Percentiles rank a stretch among this genome's conserved stretches.
phyloP scores from a whole-genome alignment of 2,888 invertebrate genomes.

The Allophyes oxyacanthae region DNA sequence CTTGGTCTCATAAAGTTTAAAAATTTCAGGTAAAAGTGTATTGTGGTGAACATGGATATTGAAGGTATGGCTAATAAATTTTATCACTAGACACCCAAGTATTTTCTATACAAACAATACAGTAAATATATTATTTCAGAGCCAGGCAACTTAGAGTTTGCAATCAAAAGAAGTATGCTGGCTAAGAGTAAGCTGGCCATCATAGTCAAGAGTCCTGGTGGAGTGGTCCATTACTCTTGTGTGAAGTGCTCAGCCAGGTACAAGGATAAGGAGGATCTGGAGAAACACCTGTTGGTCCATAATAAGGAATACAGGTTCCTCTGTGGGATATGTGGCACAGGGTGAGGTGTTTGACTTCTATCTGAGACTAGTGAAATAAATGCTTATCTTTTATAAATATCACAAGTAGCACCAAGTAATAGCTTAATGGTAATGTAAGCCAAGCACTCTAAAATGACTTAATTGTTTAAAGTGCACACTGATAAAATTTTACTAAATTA shows the following conservation, averaged over 20 bases:
- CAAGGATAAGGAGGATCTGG: slow-evolving; percentile 92
- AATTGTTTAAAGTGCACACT: too few species aligned
- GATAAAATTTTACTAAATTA: not conserved
- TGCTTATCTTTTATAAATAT: too few species aligned
- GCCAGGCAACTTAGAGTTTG: slow-evolving; percentile 64
- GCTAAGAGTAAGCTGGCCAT: slow-evolving; percentile 93
- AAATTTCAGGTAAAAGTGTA: slow-evolving; percentile 34
- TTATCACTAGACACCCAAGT: not conserved
- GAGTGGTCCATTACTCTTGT: slow-evolving; percentile 92
- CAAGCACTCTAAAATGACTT: too few species aligned
- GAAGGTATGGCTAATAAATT: slow-evolving; percentile 35
- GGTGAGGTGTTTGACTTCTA: slow-evolving; percentile 72
- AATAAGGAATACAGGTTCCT: slow-evolving; percentile 93
- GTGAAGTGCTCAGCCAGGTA: slow-evolving; percentile 94
- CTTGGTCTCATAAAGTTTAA: not conserved
- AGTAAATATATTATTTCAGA: slow-evolving; percentile 39
- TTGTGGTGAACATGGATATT: slow-evolving; percentile 36
- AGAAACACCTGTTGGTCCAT: slow-evolving; percentile 92
- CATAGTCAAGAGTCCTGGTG: slow-evolving; percentile 91
- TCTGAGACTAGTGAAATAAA: not conserved
- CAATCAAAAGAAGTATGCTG: slow-evolving; percentile 78
- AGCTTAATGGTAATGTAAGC: too few species aligned
- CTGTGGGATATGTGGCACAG: slow-evolving; percentile 93
- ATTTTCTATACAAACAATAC: not conserved
- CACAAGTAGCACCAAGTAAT: too few species aligned